phyloP scores from a whole-genome alignment of 2,888 invertebrate genomes.

The Aleiodes leptofemur region DNA sequence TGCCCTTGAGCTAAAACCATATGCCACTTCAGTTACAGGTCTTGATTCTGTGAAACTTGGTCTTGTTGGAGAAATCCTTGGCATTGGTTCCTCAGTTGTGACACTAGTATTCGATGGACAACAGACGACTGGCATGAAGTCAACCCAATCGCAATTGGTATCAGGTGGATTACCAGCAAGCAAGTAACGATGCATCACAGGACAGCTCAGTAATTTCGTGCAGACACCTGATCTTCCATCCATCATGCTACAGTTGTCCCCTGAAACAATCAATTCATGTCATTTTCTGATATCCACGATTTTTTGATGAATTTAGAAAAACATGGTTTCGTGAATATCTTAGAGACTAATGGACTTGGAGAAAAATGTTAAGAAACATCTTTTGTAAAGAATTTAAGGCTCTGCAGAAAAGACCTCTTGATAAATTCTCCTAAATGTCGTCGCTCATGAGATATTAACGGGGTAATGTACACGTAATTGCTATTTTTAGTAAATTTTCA shows the following conservation, averaged over 20 bases:
- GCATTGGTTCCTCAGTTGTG: not conserved
- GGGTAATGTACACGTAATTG: no score
- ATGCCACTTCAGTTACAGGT: not conserved
- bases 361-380: no score
- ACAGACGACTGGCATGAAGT: constrained; percentile 63
- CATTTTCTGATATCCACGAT: not conserved
- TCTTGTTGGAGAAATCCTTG: constrained; percentile 14
- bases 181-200: constrained; percentile 57
- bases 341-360: no score
- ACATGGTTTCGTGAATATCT: no score
- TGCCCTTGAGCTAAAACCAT: not conserved
- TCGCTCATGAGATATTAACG: no score
- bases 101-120: constrained; percentile 59
- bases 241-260: constrained; percentile 53
- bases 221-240: constrained; percentile 59
- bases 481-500: no score
- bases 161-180: constrained; percentile 60
- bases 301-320: no score
- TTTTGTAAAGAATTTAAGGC: no score
- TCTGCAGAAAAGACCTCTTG: no score
- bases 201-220: constrained; percentile 55
- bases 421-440: no score
- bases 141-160: constrained; percentile 57
- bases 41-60: not conserved
- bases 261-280: constrained; percentile 50